phyloP scores from a whole-genome alignment of 1,140 invertebrate genomes.

The Thaumetopoea pityocampa region DNA sequence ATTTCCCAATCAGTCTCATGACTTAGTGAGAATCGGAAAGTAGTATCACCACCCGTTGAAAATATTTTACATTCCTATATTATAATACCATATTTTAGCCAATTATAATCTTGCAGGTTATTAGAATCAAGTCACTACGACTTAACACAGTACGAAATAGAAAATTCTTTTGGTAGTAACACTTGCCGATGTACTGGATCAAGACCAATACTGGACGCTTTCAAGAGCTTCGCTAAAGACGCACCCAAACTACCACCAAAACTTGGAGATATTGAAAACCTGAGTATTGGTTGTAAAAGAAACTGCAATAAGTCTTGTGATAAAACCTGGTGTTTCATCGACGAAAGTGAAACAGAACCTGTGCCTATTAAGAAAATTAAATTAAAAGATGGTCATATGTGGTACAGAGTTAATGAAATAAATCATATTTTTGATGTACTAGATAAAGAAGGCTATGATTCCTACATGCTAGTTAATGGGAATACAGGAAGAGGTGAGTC shows the following conservation, averaged over 20 bases:
- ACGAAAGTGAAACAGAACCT: slow-evolving; percentile 26
- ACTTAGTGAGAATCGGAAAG: too few species aligned
- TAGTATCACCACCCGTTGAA: too few species aligned
- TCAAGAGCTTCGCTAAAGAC: slow-evolving; percentile 82
- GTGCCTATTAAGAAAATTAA: slow-evolving; percentile 32
- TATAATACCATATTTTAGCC: slow-evolving; percentile 5
- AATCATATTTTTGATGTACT: slow-evolving; percentile 51
- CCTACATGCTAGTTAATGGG: slow-evolving; percentile 76
- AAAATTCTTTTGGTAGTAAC: slow-evolving; percentile 85
- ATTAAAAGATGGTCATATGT: slow-evolving; percentile 45
- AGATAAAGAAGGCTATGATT: slow-evolving; percentile 34
- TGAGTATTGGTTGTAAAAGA: slow-evolving; percentile 8
- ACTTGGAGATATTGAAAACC: slow-evolving; percentile 48
- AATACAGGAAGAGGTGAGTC: slow-evolving; percentile 73
- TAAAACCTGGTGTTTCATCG: slow-evolving; percentile 49
- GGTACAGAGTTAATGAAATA: slow-evolving; percentile 48
- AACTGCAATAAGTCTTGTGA: slow-evolving; percentile 18
- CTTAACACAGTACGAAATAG: slow-evolving; percentile 79
- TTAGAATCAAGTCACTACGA: slow-evolving; percentile 56
- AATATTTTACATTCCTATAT: too few species aligned
- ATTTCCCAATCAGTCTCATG: too few species aligned
- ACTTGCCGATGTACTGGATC: slow-evolving; percentile 90
- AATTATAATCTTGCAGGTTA: slow-evolving; percentile 38
- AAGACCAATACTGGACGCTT: slow-evolving; percentile 86
- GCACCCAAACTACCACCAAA: slow-evolving; percentile 43